A percentile compares a stretch with the other conserved stretches of the same genome.
These are phyloP conservation scores for Plumapathes pennacea DNA, from an alignment of 92 coral and sea anemone genomes.

Conservation along the genomic window DNA sequence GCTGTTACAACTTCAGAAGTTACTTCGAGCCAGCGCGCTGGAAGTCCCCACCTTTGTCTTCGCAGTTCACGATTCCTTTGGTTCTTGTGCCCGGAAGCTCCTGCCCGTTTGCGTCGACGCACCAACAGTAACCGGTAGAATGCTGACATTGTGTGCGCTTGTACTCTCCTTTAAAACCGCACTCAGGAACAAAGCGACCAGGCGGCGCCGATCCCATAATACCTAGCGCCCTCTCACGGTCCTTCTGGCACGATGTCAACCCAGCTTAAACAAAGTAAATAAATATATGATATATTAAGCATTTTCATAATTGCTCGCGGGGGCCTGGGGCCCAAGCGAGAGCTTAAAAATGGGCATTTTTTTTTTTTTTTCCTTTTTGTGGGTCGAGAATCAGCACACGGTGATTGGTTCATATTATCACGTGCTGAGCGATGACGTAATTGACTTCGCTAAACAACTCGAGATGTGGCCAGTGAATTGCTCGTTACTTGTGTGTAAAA, in stretches of 20 bases:
- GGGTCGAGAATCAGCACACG: no score
- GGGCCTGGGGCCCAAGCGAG: no score
- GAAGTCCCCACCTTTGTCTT: conserved; percentile 45
- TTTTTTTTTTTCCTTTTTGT: no score
- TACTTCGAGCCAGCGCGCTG: no score
- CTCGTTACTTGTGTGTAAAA: no score
- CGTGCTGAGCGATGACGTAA: no score
- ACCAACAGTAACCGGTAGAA: conserved; percentile 86
- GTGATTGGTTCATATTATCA: no score
- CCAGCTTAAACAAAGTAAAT: conserved; percentile 61
- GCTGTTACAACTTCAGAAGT: no score
- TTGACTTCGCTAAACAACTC: no score
- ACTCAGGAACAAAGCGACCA: conserved; percentile 80
- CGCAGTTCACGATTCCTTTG: conserved; percentile 61
- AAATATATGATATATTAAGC: background rate
- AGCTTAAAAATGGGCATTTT: no score
- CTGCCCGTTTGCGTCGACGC: conserved; percentile 62
- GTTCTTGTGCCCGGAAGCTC: conserved; percentile 85
- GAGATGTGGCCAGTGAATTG: no score
- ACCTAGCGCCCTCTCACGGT: conserved; percentile 53
- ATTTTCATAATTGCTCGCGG: no score
- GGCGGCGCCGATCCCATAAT: conserved; percentile 61
- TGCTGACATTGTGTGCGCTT: conserved; percentile 67
- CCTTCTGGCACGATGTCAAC: conserved; percentile 63
- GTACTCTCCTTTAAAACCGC: conserved; percentile 66